These are phyloP conservation scores for Hirundo rustica DNA, from an alignment of 2,797 vertebrate species.

Conservation along the genomic window DNA sequence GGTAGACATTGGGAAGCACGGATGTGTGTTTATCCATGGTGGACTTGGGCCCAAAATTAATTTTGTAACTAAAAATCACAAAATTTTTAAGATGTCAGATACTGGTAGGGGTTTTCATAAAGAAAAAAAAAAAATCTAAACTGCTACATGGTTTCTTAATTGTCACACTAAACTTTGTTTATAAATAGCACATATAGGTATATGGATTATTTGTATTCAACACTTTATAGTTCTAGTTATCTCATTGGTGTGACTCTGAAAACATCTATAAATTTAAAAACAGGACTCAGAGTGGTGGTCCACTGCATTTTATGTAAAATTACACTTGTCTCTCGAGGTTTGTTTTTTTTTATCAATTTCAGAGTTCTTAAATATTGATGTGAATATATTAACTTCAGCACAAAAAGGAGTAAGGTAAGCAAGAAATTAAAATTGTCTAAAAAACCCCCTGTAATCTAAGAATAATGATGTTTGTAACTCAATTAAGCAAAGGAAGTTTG, in stretches of 20 bases:
- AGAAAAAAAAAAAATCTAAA: background rate
- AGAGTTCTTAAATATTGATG: background rate
- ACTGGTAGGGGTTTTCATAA: background rate
- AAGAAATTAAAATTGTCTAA: background rate
- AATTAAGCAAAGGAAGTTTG: fast-evolving
- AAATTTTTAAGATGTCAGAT: background rate
- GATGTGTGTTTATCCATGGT: background rate
- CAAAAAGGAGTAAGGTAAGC: background rate
- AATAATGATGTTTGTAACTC: background rate
- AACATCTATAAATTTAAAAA: background rate
- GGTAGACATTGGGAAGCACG: background rate
- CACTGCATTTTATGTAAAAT: background rate
- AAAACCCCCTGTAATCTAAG: background rate
- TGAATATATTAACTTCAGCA: background rate
- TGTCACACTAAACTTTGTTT: background rate
- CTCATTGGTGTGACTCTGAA: background rate
- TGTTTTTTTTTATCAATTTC: background rate
- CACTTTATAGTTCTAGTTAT: background rate
- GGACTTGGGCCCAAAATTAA: background rate
- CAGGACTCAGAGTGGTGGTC: background rate
- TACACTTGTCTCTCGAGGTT: background rate
- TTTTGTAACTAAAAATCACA: background rate
- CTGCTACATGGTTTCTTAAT: background rate
- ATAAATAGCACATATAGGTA: background rate
- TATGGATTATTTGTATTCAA: background rate